Evolutionary conservation across 1,140 invertebrate genomes (phyloP).

Genomic region (Sinonovacula constricta): DNA sequence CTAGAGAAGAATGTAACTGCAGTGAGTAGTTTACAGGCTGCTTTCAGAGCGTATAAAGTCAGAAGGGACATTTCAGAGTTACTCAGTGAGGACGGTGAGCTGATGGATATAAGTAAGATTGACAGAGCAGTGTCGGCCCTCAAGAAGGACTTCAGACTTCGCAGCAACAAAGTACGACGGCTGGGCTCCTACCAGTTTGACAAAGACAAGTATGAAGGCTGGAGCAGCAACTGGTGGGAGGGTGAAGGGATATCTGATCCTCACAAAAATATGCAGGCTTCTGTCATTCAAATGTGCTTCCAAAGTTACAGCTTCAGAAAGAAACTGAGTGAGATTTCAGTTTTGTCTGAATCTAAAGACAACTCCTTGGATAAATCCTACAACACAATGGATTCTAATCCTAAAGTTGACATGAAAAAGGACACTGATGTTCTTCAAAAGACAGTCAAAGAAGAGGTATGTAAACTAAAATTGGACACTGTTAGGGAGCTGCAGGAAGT

Average conservation of each 20-base stretch:
- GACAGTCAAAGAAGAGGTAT: too few species aligned
- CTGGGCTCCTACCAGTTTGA: constrained; percentile 32
- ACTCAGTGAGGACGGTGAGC: constrained; percentile 27
- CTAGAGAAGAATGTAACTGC: constrained; percentile 48
- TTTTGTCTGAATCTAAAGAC: too few species aligned
- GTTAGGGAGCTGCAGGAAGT: too few species aligned
- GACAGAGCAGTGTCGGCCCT: constrained; percentile 45
- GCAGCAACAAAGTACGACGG: constrained; percentile 37
- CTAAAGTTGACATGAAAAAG: too few species aligned
- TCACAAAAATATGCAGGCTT: not conserved
- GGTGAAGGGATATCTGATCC: not conserved
- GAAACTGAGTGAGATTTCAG: too few species aligned
- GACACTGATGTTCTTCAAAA: too few species aligned
- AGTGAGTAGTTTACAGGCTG: constrained; percentile 36
- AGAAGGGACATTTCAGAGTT: constrained; percentile 41
- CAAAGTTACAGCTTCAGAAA: not conserved
- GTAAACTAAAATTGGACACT: too few species aligned
- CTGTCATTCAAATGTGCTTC: not conserved
- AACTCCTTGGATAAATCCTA: too few species aligned
- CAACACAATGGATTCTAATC: too few species aligned
- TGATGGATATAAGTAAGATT: constrained; percentile 41
- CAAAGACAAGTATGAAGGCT: not conserved
- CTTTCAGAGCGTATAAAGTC: constrained; percentile 34
- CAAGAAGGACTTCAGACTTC: constrained; percentile 35
- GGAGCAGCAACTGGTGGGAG: constrained; percentile 32